Percentiles rank a stretch among this genome's conserved stretches.
Evolutionary conservation across 2,888 invertebrate species (phyloP).

Genomic region (Gymnosoma rotundatum): DNA sequence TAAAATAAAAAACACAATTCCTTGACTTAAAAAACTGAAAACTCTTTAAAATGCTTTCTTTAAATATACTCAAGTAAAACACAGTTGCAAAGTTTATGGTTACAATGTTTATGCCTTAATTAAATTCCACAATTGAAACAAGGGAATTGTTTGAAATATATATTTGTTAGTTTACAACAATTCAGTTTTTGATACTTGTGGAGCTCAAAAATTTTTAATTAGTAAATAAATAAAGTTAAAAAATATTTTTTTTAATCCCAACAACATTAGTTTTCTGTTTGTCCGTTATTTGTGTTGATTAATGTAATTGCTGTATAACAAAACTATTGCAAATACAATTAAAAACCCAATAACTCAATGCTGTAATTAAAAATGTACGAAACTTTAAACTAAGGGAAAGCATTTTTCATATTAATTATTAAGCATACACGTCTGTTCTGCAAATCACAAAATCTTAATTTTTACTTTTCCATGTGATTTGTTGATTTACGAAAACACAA

Average conservation of each 20-base stretch:
- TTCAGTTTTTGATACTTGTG: conserved; percentile 4
- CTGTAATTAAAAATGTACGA: neutral
- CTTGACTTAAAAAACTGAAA: no score
- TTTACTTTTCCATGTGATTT: no score
- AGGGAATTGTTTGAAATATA: conserved; percentile 32
- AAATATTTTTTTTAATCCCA: neutral
- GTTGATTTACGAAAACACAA: no score
- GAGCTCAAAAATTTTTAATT: neutral
- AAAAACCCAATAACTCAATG: conserved; percentile 13
- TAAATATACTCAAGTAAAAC: no score
- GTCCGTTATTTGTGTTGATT: conserved; percentile 31
- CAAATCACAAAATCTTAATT: no score
- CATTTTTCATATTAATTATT: neutral
- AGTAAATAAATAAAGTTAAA: conserved; percentile 2
- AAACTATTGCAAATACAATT: conserved; percentile 7
- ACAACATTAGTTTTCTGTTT: neutral
- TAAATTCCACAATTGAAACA: conserved; percentile 45
- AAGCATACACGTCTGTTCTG: no score
- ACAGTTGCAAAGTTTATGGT: conserved; percentile 19
- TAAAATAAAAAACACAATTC: no score
- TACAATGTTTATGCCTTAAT: conserved; percentile 53
- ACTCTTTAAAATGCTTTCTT: no score
- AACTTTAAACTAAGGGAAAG: neutral
- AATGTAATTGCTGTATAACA: conserved; percentile 38
- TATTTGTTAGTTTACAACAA: conserved; percentile 20